Conservation (phyloP, 1,140 invertebrate genomes). For the Cotesia glomerata region DNA sequence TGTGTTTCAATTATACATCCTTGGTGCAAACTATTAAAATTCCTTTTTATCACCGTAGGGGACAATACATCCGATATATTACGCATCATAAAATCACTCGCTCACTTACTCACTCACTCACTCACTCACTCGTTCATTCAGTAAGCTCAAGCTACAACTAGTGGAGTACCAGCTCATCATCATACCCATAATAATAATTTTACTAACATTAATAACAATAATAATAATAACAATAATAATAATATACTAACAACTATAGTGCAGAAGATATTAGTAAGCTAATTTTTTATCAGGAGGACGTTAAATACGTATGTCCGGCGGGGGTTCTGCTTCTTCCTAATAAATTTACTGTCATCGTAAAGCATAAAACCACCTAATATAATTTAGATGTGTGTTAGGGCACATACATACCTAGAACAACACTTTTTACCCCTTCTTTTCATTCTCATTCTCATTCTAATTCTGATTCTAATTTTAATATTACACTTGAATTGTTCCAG, state of each 20-base stretch:
- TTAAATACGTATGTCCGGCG: constrained; percentile 65
- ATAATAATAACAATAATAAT: not conserved
- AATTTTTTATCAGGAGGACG: constrained; percentile 42
- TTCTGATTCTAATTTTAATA: not conserved
- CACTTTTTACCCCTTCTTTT: not conserved
- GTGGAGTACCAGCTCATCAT: no score
- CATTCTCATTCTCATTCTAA: not conserved
- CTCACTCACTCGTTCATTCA: not conserved
- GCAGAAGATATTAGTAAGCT: not conserved
- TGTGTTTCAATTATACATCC: constrained; percentile 14
- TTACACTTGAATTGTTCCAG: no score
- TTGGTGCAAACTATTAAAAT: constrained; percentile 26
- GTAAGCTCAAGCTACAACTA: no score
- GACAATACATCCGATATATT: not conserved
- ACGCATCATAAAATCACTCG: no score
- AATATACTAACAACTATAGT: not conserved
- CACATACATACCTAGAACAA: constrained; percentile 5
- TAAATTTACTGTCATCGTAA: constrained; percentile 56
- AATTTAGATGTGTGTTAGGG: not conserved
- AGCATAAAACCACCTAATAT: constrained; percentile 26
- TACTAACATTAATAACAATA: not conserved
- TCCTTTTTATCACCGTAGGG: not conserved
- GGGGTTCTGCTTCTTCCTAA: constrained; percentile 53
- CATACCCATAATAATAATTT: not conserved
- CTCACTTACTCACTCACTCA: not conserved